phyloP scores from a whole-genome alignment of 2,888 invertebrate genomes.

The Hydroisotoma schaefferi region DNA sequence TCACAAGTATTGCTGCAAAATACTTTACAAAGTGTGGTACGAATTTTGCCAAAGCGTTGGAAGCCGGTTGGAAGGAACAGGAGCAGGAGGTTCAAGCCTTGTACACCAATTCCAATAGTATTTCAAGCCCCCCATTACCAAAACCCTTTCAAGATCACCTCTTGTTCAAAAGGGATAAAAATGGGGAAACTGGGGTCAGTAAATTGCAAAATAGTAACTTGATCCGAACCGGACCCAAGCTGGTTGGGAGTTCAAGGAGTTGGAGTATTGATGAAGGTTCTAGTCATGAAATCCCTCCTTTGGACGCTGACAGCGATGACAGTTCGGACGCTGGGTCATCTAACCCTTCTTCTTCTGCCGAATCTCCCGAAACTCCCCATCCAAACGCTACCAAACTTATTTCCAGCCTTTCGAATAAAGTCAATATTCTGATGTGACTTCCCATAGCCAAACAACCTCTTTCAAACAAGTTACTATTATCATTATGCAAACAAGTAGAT shows the following conservation, averaged over 20 bases:
- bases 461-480: too few relatives aligned
- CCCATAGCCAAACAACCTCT: too few relatives aligned
- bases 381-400: too few relatives aligned
- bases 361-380: neutral
- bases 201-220: neutral
- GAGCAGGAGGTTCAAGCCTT: neutral
- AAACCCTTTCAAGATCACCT: neutral
- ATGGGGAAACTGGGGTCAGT: slow-evolving; percentile 1
- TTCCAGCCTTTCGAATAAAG: too few relatives aligned
- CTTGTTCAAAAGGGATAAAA: slow-evolving; percentile 16
- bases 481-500: too few relatives aligned
- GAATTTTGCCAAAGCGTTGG: slow-evolving; percentile 25
- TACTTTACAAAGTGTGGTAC: slow-evolving; percentile 29
- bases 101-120: neutral
- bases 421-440: too few relatives aligned
- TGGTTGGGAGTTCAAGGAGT: slow-evolving; percentile 8
- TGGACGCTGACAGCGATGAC: slow-evolving; percentile 37
- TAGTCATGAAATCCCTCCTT: slow-evolving; percentile 37
- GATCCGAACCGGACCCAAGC: neutral
- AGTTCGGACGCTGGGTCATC: slow-evolving; percentile 11
- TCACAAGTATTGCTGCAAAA: slow-evolving; percentile 33
- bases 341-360: neutral
- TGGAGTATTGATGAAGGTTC: slow-evolving; percentile 16
- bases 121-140: too few relatives aligned
- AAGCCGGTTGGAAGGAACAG: slow-evolving; percentile 19